Percentiles rank a stretch among this genome's conserved stretches.
Evolutionary conservation across 2,888 invertebrate genomes (phyloP).

Genomic region (Hoplodrina blanda): DNA sequence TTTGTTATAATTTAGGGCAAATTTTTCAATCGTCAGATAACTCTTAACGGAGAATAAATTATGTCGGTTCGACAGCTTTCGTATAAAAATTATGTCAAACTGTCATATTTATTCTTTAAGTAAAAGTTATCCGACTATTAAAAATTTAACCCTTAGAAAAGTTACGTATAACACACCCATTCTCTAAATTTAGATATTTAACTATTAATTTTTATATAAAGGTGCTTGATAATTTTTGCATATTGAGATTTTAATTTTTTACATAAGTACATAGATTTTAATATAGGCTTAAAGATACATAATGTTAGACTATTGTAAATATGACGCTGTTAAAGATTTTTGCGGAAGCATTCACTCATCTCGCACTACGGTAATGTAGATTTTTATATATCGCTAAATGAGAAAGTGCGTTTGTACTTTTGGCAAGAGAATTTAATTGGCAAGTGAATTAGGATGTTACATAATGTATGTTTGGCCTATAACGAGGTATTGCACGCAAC

Average conservation of each 20-base stretch:
- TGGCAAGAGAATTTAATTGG: conserved; percentile 27
- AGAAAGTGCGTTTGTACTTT: conserved; percentile 58
- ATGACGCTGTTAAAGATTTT: conserved; percentile 67
- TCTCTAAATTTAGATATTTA: conserved; percentile 56
- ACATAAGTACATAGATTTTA: conserved; percentile 59
- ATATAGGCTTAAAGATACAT: conserved; percentile 61
- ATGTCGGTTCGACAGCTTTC: no score
- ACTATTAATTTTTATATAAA: conserved; percentile 64
- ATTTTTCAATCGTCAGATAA: no score
- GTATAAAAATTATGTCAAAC: no score
- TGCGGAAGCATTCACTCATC: conserved; percentile 49
- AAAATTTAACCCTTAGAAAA: neutral
- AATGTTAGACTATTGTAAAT: conserved; percentile 61
- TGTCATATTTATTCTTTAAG: no score
- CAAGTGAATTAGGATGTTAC: conserved; percentile 8
- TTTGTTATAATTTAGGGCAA: conserved; percentile 44
- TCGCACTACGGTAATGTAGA: conserved; percentile 57
- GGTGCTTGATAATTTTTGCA: conserved; percentile 76
- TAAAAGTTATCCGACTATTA: no score
- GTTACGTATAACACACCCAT: conserved; percentile 41
- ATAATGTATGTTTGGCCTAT: conserved; percentile 24
- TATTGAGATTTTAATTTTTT: conserved; percentile 76
- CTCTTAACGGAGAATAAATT: no score
- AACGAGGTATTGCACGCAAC: conserved; percentile 17
- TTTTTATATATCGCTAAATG: conserved; percentile 55